Conservation (phyloP, 2,113 vertebrate species). For the Syrrhaptes paradoxus region DNA sequence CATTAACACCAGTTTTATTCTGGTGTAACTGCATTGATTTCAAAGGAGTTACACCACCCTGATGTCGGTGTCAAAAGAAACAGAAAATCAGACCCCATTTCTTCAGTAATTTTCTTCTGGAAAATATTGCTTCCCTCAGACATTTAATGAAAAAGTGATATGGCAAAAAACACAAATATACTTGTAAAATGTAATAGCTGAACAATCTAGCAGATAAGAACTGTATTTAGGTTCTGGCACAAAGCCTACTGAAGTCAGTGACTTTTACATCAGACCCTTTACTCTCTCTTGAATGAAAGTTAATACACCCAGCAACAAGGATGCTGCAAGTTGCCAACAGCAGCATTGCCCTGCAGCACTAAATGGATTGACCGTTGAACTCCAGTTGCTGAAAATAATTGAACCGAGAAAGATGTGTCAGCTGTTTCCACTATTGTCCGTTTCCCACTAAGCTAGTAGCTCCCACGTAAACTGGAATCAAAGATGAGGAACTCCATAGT, state of each 20-base stretch:
- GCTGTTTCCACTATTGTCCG: background rate
- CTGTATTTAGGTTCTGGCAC: background rate
- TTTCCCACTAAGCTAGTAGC: background rate
- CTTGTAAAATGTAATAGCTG: background rate
- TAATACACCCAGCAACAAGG: background rate
- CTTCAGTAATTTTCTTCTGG: background rate
- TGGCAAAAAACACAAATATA: background rate
- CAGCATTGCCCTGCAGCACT: background rate
- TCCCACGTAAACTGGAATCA: background rate
- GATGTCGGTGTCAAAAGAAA: background rate
- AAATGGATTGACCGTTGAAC: background rate
- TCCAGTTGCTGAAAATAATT: background rate
- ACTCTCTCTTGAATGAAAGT: background rate
- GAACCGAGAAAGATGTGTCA: background rate
- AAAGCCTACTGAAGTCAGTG: background rate
- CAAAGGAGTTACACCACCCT: background rate
- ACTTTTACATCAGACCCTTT: background rate
- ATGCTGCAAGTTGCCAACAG: background rate
- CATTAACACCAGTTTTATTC: slow-evolving; percentile 56
- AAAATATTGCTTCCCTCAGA: background rate
- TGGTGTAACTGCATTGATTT: slow-evolving; percentile 37
- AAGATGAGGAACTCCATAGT: background rate
- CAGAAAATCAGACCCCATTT: background rate
- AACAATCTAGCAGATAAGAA: background rate
- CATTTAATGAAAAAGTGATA: background rate